Base-by-base conservation (phyloP, 2,888 invertebrate species). In the Apodemia hepburni region DNA sequence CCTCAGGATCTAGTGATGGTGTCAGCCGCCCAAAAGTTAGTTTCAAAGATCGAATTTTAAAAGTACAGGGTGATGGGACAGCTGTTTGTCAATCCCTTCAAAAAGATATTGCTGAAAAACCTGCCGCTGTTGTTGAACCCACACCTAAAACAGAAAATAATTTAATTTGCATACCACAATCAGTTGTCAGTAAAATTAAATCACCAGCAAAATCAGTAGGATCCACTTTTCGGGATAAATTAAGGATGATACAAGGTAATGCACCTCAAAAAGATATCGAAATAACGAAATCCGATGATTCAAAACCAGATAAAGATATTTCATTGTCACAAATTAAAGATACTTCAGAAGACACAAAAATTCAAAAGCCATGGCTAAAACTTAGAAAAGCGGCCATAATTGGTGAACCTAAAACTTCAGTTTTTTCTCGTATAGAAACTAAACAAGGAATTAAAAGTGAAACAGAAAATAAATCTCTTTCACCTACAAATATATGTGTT, bases 291-390 rank as follows among this genome's bases (percentile, higher is more conserved):
- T 84, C 85, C 75, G 73, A 35, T 70, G 89, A 87, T 73, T 69
- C 73, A 42, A 66, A 73, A 4, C 51, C 71, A 33, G 29, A 71
- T 68, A 87, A 89, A 68, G 88, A 85, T 76, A 61, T 74, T 64
- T 69, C 84, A 33, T 82, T 84, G 61, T 66, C 85, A 60, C 81
- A 78, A 70, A 66, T 74, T 38, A 71, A 75, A 35, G 88, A 85
- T 71, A 70, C 35, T 35, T 82, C 81, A 72, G 87, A 86, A 59
- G 87, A 87, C 58, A 71, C 79, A 12, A 92, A 83, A 71, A 82
- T 73, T 59, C 94, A 93, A 75, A 94, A 93, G 72, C 94, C 95
- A 1, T 97, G 96, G 96, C 93, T 93, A 15, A 96, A 95, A 86
- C 85, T 97, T 57, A 96, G 96, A 79, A 94, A 96, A 78, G 96